Evolutionary conservation across 2,797 vertebrate genomes (phyloP).

Genomic region (Ctenopoma kingsleyae): DNA sequence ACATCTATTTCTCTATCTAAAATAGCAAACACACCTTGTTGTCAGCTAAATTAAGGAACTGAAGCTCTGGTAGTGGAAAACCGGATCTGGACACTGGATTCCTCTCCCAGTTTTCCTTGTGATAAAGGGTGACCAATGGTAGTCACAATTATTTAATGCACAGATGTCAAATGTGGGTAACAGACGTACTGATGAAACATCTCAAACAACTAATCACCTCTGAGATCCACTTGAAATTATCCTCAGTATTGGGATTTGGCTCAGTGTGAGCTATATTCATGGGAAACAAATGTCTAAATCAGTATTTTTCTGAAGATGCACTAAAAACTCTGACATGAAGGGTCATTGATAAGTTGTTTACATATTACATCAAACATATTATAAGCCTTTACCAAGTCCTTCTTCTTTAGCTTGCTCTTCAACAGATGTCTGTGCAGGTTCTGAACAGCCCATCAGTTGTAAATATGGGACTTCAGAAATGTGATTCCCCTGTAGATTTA

Average conservation of each 20-base stretch:
- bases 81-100: conserved; percentile 33
- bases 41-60: conserved; percentile 86
- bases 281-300: conserved; percentile 19
- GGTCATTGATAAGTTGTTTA: neutral
- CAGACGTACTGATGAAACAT: neutral
- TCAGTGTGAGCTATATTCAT: conserved; percentile 36
- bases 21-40: conserved; percentile 85
- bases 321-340: neutral
- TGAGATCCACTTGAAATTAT: conserved; percentile 27
- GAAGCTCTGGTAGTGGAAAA: conserved; percentile 86
- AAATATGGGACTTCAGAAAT: conserved; percentile 88
- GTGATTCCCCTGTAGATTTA: conserved; percentile 88
- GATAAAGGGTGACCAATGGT: neutral
- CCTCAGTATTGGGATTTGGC: neutral
- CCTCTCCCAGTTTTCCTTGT: conserved; percentile 24
- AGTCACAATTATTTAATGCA: neutral
- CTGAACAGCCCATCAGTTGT: conserved; percentile 52
- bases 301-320: neutral
- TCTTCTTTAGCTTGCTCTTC: conserved; percentile 26
- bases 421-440: conserved; percentile 21
- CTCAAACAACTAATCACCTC: conserved; percentile 42
- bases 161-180: conserved; percentile 20
- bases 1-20: neutral
- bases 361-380: neutral
- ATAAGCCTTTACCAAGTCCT: conserved; percentile 34